Evolutionary conservation across 1,140 invertebrate genomes (phyloP), one percentile per base, ranked within the genome.

Genomic region (Caenorhabditis latens): DNA sequence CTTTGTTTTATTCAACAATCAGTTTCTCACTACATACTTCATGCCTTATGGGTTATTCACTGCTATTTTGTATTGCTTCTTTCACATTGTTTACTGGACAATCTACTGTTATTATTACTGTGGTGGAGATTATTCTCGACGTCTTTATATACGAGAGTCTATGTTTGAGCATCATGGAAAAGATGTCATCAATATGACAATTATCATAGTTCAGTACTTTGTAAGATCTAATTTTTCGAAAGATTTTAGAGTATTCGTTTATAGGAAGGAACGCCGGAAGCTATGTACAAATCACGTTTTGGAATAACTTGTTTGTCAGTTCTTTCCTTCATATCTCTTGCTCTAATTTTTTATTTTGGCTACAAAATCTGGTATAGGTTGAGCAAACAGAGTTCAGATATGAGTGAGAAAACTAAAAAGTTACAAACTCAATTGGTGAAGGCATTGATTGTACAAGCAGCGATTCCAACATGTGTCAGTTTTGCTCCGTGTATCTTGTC

Each of bases 321-420:
- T 58, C 55, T 58, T 19, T 58, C 55, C 6, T 58, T 58, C 55
- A n/a, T 58, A 14, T 58, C 55, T 6, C 19, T 58, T 14, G 55
- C n/a, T n/a, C 55, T 58, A 6, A 58, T 58, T n/a, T 58, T 58
- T 4, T 58, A 58, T 58, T 58, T 58, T 58, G 55, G 55, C n/a
- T n/a, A 58, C 55, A 58, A 58, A 58, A 58, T 58, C 19, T 58
- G 55, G 55, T 58, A 19, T 19, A 63, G 13, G 9, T 21, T 63
- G 8, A 63, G n/a, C 24, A 63, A 32, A n/a, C 24, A 32, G 8
- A 63, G 8, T 11, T 6, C 21, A 6, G 24, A 63, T 9, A 67
- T 67, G 65, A 67, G 65, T 19, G 14, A 43, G 13, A 67, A 67
- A n/a, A 67, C 65, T 7, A 43, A 42, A 42, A 67, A 46, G 19